Base-by-base conservation (phyloP, 2,888 invertebrate genomes). In the Eueremaeus valkanovi region DNA sequence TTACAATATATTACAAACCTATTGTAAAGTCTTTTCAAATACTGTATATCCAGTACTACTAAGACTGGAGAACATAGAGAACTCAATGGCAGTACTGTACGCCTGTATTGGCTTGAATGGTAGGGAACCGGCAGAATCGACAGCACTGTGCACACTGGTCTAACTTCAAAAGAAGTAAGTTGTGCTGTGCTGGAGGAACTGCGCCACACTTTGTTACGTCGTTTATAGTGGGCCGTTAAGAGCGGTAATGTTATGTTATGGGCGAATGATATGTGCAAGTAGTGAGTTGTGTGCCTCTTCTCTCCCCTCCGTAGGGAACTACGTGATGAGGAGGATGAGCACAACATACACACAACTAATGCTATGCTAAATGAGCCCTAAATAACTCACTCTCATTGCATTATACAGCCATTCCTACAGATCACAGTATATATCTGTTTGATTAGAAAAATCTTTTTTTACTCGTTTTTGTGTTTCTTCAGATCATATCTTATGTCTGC, bases 271-370 rank as follows among this genome's bases (percentile, higher is more conserved):
- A 68, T 68, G 68, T 68, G 58, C 58, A 3, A 8, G 27, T 13
- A 27, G 6, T 24, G 9, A 8, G 58, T 58, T 51, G 27, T 27
- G 27, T 27, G 58, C 58, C 58, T 58, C 9, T 36, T 18, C 9
- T 16, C 27, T 42, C 21, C 68, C 68, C 40, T 40, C 68, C 68
- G 40, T 40, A 68, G 68, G 68, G 68, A 68, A 68, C 68, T 18
- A 68, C 68, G 68, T 68, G 68, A 68, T 68, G 68, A 68, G 68
- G 68, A 68, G 68, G 68, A 68, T 68, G 68, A 68, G 68, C 68
- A 66, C 40, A 9, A 36, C n/a, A 58, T n/a, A 27, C 61, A 11
- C 33, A 40, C 31, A 21, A 68, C 68, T 68, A 68, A 68, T 42
- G 24, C 42, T 40, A 68, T 68, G 40, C 40, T 68, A 68, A 68